Base-by-base conservation (phyloP, 2,888 invertebrate species). In the Leptinotarsa haldemani region DNA sequence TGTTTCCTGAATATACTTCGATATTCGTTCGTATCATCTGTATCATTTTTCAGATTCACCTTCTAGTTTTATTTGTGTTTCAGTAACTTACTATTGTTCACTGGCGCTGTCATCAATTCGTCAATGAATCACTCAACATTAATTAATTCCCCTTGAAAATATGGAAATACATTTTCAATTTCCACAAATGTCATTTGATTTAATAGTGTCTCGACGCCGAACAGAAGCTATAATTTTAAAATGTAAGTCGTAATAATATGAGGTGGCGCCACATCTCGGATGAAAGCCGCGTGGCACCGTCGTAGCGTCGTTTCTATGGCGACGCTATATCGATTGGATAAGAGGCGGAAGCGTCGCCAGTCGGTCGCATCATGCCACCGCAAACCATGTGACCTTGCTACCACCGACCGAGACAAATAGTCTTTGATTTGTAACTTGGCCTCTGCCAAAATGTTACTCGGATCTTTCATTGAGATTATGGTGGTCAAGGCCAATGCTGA, bases 251-350 rank as follows among this genome's bases (percentile, higher is more conserved):
- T 61, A 40, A 61, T 40, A 15, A 61, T 61, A 40, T 30, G 52
- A 79, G 84, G 82, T 83, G 86, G 85, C 85, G 85, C 85, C 85
- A 84, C 83, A 77, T 81, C 70, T 79, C 81, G 82, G 84, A 82
- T 80, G 77, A 73, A 76, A 81, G 77, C 84, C 85, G 83, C 85
- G 86, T 85, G 85, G 84, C 81, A 81, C 78, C 80, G 79, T 79
- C 78, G 81, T 81, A 81, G 82, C 85, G 83, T 84, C 82, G 84
- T 85, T 77, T 68, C 84, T 80, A 83, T 84, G 80, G 79, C 80
- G 80, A 85, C 84, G 80, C 71, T 46, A 48, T 72, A 72, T 72
- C 80, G 84, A 84, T 84, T 83, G 82, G 64, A 74, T 81, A 74
- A 81, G 82, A 82, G 82, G 76, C 79, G 61, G 40, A 79, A 80